Base-by-base conservation (phyloP, 2,888 invertebrate species). In the Ochlodes sylvanus region DNA sequence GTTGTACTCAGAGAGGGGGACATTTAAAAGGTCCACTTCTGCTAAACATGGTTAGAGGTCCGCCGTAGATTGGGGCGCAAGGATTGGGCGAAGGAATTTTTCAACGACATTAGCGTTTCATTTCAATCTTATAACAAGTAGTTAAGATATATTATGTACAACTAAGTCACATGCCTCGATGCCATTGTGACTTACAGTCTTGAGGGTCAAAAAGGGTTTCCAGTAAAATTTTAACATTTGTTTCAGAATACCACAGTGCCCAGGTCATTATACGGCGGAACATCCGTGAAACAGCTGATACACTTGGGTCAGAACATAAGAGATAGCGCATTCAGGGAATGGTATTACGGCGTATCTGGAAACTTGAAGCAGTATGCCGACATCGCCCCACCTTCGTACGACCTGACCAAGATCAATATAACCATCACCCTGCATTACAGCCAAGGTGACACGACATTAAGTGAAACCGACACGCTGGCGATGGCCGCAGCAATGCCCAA, bases 281-380 rank as follows among this genome's bases (percentile, higher is more conserved):
- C 76, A 1, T 69, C 80, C 2, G 52, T 76, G 1, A 80, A 79
- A 19, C 77, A 78, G 70, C 63, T 76, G 38, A 77, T 76, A 0
- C 79, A 79, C 70, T 77, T 68, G 47, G 80, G 79, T 7, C 80
- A 80, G 62, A 78, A 77, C 50, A 73, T 79, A 7, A 69, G 72
- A 56, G 70, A 74, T 17, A 72, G 56, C 55, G 14, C 44, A 0
- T 80, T 80, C 69, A 72, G 71, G 55, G 68, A 77, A 47, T 79
- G 75, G 74, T 67, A 79, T 63, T 74, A 74, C 15, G 73, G 75
- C 0, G n/a, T 15, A 14, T 7, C 6, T 34, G 34, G 34, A 0
- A 79, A 79, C 41, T 52, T 75, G 19, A 9, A 52, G 14, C 55
- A 21, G 2, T 80, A 80, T 47, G 74, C 75, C n/a, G 70, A 63